phyloP scores from a whole-genome alignment of 1,140 invertebrate genomes.

The Drosophila kurseongensis region DNA sequence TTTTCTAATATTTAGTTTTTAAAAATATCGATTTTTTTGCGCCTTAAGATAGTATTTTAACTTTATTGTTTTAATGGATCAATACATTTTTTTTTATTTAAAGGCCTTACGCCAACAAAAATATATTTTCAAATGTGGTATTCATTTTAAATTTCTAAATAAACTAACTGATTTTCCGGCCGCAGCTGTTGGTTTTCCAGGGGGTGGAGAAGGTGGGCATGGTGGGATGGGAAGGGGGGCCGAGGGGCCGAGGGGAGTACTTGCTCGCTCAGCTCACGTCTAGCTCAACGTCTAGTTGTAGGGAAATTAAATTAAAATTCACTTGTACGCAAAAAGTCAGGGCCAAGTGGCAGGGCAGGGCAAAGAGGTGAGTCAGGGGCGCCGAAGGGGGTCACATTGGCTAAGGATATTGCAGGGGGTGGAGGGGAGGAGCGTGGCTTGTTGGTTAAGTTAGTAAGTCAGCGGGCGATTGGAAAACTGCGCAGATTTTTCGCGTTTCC shows the following conservation, averaged over 20 bases:
- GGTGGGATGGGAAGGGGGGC: neutral
- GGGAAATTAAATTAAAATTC: constrained; percentile 82
- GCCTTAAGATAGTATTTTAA: no score
- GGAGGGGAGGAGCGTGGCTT: constrained; percentile 3
- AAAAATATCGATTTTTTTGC: no score
- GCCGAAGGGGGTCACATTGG: neutral
- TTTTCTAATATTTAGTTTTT: no score
- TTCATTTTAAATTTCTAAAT: no score
- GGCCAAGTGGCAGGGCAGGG: constrained; percentile 43
- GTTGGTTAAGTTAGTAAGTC: constrained; percentile 68
- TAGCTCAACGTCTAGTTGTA: constrained; percentile 79
- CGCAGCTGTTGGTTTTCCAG: constrained; percentile 3
- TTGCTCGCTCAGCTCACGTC: constrained; percentile 65
- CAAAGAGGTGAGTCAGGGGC: constrained; percentile 1
- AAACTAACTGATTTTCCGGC: neutral
- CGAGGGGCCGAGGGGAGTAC: constrained; percentile 20
- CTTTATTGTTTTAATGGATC: no score
- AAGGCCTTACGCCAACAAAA: no score
- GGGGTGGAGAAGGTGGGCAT: neutral
- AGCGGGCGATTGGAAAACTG: constrained; percentile 72
- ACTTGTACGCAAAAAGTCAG: constrained; percentile 76
- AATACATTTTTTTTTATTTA: no score
- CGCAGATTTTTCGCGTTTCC: constrained; percentile 66
- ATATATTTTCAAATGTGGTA: no score
- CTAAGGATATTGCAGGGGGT: constrained; percentile 1